Percentiles rank a stretch among this genome's conserved stretches.
Conservation (phyloP, 2,113 vertebrate species). For the Leucopternis melanops region DNA sequence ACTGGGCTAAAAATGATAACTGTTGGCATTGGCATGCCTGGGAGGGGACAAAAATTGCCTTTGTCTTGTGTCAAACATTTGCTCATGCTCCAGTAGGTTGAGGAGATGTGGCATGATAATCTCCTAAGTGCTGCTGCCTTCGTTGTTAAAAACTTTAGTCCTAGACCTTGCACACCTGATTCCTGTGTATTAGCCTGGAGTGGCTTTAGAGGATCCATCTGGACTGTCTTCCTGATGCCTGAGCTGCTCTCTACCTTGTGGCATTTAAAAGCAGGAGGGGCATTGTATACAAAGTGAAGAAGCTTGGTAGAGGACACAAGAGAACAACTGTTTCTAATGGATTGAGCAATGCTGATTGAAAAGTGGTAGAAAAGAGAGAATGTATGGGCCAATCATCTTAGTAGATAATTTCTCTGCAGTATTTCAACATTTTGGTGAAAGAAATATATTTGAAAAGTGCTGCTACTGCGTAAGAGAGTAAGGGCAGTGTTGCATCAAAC, state of each 20-base stretch:
- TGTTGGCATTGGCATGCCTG: not conserved
- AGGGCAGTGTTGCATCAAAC: not conserved
- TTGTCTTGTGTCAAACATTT: not conserved
- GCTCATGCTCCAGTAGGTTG: not conserved
- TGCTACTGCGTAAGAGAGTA: not conserved
- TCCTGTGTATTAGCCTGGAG: not conserved
- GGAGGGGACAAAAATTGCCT: not conserved
- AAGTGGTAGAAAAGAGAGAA: not conserved
- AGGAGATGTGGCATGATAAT: not conserved
- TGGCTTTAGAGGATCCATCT: not conserved
- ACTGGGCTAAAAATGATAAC: not conserved
- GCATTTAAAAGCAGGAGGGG: not conserved
- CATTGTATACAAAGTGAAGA: not conserved
- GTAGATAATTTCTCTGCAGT: not conserved
- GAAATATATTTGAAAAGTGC: not conserved
- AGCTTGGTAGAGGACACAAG: not conserved
- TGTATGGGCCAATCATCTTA: not conserved
- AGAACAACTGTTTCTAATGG: not conserved
- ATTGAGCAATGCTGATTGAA: not conserved
- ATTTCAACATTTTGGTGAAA: not conserved
- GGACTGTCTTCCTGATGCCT: not conserved
- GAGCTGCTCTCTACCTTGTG: not conserved
- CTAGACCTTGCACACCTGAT: not conserved
- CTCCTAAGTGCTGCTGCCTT: not conserved
- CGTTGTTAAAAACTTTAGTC: not conserved